phyloP scores from a whole-genome alignment of 2,797 vertebrate genomes.

The Danio kyathit region DNA sequence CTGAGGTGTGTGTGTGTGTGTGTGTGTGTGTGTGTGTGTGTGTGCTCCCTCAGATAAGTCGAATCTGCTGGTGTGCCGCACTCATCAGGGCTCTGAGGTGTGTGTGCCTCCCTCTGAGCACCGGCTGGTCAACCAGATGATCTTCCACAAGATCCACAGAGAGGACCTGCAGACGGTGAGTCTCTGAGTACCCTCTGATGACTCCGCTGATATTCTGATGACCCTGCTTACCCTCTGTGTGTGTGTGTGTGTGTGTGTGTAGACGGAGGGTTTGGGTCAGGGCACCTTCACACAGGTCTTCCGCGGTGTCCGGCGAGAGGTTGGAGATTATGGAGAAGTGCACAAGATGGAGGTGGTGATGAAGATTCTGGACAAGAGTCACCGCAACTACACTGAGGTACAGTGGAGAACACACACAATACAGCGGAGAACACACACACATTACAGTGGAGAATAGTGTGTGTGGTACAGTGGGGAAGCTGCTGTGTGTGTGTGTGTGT shows the following conservation, averaged over 20 bases:
- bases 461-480: no score
- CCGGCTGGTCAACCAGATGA: slow-evolving; percentile 95
- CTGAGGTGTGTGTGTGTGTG: no score
- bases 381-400: slow-evolving; percentile 93
- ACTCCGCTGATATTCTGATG: background rate
- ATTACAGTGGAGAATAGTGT: no score
- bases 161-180: slow-evolving; percentile 93
- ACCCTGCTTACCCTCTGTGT: no score
- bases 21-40: no score
- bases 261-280: slow-evolving; percentile 94
- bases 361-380: slow-evolving; percentile 93
- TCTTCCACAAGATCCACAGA: slow-evolving; percentile 97
- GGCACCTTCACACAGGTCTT: slow-evolving; percentile 97
- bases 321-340: slow-evolving; percentile 91
- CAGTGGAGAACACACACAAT: background rate
- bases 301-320: slow-evolving; percentile 88
- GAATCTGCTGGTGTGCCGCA: slow-evolving; percentile 92
- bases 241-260: slow-evolving; percentile 5
- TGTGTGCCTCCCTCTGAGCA: slow-evolving; percentile 83
- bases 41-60: slow-evolving; percentile 89
- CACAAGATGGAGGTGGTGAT: slow-evolving; percentile 93
- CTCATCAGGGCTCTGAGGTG: slow-evolving; percentile 83
- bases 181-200: background rate
- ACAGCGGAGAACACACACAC: no score
- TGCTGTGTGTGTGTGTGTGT: no score